These are phyloP conservation scores for Artibeus lituratus DNA, from an alignment of 2,797 vertebrate genomes.

Conservation along the genomic window DNA sequence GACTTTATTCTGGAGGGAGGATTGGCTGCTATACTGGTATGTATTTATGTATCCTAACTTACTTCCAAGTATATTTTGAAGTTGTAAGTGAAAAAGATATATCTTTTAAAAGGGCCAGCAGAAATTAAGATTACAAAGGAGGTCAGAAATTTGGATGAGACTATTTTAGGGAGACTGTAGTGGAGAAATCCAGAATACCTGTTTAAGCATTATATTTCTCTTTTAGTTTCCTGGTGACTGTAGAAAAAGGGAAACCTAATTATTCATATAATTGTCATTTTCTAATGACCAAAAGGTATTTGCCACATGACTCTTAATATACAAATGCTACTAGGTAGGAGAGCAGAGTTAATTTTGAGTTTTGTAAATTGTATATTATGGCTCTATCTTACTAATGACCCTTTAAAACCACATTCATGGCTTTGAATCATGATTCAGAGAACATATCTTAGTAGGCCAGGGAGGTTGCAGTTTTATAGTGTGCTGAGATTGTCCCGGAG, in stretches of 20 bases:
- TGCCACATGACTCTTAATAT: neutral
- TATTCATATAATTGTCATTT: neutral
- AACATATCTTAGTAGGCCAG: neutral
- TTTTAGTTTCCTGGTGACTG: neutral
- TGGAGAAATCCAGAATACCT: neutral
- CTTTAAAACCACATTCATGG: neutral
- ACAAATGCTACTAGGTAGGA: neutral
- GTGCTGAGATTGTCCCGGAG: neutral
- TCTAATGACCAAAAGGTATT: neutral
- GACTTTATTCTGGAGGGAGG: neutral
- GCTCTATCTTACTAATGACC: neutral
- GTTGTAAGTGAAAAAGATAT: neutral
- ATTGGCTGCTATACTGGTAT: neutral
- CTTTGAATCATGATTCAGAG: neutral
- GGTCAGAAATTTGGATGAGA: neutral
- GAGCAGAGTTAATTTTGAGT: neutral
- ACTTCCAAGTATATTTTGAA: neutral
- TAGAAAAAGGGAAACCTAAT: constrained; percentile 12
- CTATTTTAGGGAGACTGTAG: neutral
- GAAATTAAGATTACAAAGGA: constrained; percentile 21
- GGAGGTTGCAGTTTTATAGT: neutral
- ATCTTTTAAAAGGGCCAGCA: neutral
- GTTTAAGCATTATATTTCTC: neutral
- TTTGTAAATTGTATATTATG: neutral
- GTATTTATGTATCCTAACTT: neutral